A percentile compares a stretch with the other conserved stretches of the same genome.
These are phyloP conservation scores for Danaus chrysippus DNA, from an alignment of 2,888 invertebrate genomes.

Conservation along the genomic window DNA sequence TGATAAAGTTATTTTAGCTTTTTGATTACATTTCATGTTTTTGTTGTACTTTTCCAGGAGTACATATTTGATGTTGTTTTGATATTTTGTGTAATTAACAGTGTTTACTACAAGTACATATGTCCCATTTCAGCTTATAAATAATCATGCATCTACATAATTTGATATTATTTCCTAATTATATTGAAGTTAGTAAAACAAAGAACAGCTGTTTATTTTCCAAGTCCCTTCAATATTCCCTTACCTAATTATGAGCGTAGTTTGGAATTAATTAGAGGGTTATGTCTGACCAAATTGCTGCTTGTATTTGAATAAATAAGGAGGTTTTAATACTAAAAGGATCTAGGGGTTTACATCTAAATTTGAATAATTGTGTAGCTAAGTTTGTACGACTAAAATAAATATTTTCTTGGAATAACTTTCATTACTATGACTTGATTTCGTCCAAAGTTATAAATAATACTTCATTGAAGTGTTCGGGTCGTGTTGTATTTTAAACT, in stretches of 20 bases:
- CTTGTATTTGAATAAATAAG: constrained; percentile 12
- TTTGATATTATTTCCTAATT: not conserved
- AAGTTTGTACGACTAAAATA: not conserved
- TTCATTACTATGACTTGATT: not conserved
- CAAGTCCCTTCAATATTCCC: constrained; percentile 16
- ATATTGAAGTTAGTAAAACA: constrained; percentile 8
- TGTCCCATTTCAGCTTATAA: not conserved
- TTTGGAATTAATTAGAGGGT: constrained; percentile 18
- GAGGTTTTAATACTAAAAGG: constrained; percentile 7
- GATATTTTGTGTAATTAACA: too few species aligned
- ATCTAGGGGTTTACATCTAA: not conserved
- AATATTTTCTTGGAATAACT: not conserved
- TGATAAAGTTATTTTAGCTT: not conserved
- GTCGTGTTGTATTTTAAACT: too few species aligned
- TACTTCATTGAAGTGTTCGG: too few species aligned
- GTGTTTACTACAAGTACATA: too few species aligned
- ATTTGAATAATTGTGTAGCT: constrained; percentile 4
- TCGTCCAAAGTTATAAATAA: too few species aligned
- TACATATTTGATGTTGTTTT: too few species aligned
- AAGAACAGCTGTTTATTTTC: constrained; percentile 14
- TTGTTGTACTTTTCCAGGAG: too few species aligned
- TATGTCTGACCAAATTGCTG: constrained; percentile 21
- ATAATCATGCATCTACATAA: not conserved
- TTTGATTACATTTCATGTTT: not conserved
- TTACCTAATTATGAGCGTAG: constrained; percentile 19